A percentile compares a stretch with the other conserved stretches of the same genome.
Evolutionary conservation across 2,797 vertebrate species (phyloP).

Genomic region (Loris lydekkerianus): DNA sequence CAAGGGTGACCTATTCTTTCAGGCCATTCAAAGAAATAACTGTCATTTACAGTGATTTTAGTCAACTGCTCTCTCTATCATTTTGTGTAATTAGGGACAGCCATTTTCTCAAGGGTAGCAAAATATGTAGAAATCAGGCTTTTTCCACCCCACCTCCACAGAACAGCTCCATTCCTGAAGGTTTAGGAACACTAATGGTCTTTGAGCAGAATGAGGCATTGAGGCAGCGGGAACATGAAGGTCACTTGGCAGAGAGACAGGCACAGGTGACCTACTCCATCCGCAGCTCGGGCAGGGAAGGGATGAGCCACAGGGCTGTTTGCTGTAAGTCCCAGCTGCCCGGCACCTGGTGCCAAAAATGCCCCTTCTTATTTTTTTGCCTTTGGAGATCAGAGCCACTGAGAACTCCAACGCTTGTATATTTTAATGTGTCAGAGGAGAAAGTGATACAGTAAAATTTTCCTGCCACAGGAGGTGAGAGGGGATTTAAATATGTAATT

Average conservation of each 20-base stretch:
- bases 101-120: conserved; percentile 67
- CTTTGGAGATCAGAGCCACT: conserved; percentile 31
- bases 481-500: conserved; percentile 68
- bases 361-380: conserved; percentile 64
- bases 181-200: not conserved
- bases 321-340: conserved; percentile 46
- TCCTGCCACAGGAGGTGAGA: conserved; percentile 45
- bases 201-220: not conserved
- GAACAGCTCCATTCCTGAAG: conserved; percentile 6
- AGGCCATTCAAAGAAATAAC: conserved; percentile 78
- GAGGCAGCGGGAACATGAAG: not conserved
- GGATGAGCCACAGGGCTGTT: conserved; percentile 53
- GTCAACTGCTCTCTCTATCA: conserved; percentile 74
- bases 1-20: conserved; percentile 72
- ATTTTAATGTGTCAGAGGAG: conserved; percentile 54
- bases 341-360: conserved; percentile 25
- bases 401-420: not conserved
- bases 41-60: conserved; percentile 78
- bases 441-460: conserved; percentile 62
- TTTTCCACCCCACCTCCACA: fast-evolving
- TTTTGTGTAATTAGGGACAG: conserved; percentile 77
- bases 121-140: not conserved
- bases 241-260: not conserved
- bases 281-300: not conserved
- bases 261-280: not conserved